Conservation (phyloP, 2,113 vertebrate genomes). For the Cinclus cinclus region DNA sequence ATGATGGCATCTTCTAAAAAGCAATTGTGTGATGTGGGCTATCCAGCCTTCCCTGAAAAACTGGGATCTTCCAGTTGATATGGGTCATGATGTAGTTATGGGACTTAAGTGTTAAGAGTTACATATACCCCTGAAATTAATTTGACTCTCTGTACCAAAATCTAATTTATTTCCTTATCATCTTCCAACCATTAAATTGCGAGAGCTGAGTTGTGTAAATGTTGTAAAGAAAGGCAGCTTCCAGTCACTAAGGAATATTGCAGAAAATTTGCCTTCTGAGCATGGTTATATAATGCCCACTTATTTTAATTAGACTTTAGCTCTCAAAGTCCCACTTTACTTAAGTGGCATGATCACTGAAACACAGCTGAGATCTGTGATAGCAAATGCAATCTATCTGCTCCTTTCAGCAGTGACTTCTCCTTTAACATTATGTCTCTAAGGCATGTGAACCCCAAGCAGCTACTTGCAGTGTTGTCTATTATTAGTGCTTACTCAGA, state of each 20-base stretch:
- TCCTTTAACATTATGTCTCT: neutral
- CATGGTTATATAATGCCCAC: neutral
- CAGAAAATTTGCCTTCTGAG: constrained; percentile 38
- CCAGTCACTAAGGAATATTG: constrained; percentile 27
- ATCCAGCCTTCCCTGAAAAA: neutral
- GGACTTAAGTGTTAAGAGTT: neutral
- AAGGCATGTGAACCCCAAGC: neutral
- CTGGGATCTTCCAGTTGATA: neutral
- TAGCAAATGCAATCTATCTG: neutral
- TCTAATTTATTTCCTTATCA: constrained; percentile 39
- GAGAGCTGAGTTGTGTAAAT: constrained; percentile 1
- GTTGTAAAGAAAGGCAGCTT: constrained; percentile 14
- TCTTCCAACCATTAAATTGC: constrained; percentile 21
- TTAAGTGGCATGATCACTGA: neutral
- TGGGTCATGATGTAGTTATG: neutral
- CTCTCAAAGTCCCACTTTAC: constrained; percentile 36
- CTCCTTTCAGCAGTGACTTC: neutral
- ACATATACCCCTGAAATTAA: neutral
- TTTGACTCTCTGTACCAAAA: neutral
- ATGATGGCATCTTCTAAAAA: neutral
- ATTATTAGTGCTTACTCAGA: constrained; percentile 44
- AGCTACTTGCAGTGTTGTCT: neutral
- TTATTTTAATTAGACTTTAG: constrained; percentile 58
- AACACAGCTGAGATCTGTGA: neutral
- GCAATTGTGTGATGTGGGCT: neutral